Evolutionary conservation across 2,797 vertebrate genomes (phyloP).

Genomic region (Philypnodon macrostomus): DNA sequence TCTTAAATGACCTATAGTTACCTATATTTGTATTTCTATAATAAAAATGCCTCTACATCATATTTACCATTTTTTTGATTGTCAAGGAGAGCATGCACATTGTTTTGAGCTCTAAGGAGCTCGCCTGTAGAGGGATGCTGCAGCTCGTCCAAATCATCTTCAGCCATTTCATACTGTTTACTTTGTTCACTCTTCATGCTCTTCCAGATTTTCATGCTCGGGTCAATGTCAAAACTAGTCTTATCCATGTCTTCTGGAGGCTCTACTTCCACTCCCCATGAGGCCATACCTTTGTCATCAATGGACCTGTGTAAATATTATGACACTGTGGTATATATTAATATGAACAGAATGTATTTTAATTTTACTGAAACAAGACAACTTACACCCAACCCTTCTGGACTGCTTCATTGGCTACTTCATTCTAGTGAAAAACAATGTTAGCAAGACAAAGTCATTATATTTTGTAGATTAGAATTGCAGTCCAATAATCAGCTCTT

Average conservation of each 20-base stretch:
- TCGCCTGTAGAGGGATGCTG: slow-evolving; percentile 53
- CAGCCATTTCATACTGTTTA: slow-evolving; percentile 36
- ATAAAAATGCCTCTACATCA: slow-evolving; percentile 37
- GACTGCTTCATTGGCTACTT: slow-evolving; percentile 41
- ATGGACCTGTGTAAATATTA: slow-evolving; percentile 52
- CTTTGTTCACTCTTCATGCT: slow-evolving; percentile 27
- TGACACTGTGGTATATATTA: slow-evolving; percentile 5
- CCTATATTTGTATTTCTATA: too few relatives aligned
- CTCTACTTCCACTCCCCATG: slow-evolving; percentile 62
- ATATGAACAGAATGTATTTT: not conserved
- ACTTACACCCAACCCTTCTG: slow-evolving; percentile 65
- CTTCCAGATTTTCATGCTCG: slow-evolving; percentile 68
- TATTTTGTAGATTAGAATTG: too few relatives aligned
- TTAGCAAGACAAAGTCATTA: not conserved
- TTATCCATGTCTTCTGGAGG: slow-evolving; percentile 65
- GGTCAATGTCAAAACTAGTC: slow-evolving; percentile 53
- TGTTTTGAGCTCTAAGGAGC: slow-evolving; percentile 20
- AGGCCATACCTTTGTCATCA: slow-evolving; percentile 48
- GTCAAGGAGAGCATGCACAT: not conserved
- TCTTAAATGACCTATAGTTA: too few relatives aligned
- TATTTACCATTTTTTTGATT: slow-evolving; percentile 4
- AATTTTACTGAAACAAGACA: slow-evolving; percentile 21
- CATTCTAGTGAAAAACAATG: slow-evolving; percentile 52
- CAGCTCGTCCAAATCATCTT: slow-evolving; percentile 63
- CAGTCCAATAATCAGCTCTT: not conserved